phyloP scores from a whole-genome alignment of 2,888 invertebrate species.

The Hirtodrosophila alboralis region DNA sequence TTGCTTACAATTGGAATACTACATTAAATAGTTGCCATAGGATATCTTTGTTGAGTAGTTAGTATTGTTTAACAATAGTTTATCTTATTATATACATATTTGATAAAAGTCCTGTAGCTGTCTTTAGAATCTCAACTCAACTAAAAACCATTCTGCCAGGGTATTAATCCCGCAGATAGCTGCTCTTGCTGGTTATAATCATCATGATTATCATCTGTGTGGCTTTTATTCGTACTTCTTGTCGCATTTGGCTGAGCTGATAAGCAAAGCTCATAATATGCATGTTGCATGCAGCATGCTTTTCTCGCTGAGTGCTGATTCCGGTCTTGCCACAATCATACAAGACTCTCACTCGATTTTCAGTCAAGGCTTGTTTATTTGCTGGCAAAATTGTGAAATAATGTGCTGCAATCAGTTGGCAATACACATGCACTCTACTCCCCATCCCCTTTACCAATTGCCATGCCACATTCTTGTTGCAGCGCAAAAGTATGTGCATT shows the following conservation, averaged over 20 bases:
- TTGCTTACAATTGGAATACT: too few relatives aligned
- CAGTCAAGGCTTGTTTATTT: conserved; percentile 59
- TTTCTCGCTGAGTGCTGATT: conserved; percentile 27
- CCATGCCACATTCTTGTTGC: conserved; percentile 8
- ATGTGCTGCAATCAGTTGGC: conserved; percentile 73
- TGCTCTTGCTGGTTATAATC: conserved; percentile 19
- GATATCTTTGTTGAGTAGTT: too few relatives aligned
- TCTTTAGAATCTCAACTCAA: too few relatives aligned
- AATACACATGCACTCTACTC: conserved; percentile 50
- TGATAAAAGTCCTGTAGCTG: too few relatives aligned
- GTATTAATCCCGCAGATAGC: too few relatives aligned
- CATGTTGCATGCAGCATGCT: too few relatives aligned
- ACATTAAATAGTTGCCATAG: too few relatives aligned
- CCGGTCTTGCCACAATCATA: conserved; percentile 33
- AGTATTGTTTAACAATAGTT: too few relatives aligned
- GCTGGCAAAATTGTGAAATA: conserved; percentile 74
- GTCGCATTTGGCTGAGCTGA: conserved; percentile 54
- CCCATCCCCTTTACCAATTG: background rate
- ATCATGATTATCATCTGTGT: conserved; percentile 27
- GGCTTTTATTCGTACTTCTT: conserved; percentile 47
- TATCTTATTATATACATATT: too few relatives aligned
- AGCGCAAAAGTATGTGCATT: conserved; percentile 59
- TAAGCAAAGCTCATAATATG: conserved; percentile 44
- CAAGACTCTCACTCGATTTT: conserved; percentile 8
- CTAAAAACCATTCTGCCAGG: too few relatives aligned